Evolutionary conservation across 2,888 invertebrate species (phyloP).

Genomic region (Hyposoter dolosus): DNA sequence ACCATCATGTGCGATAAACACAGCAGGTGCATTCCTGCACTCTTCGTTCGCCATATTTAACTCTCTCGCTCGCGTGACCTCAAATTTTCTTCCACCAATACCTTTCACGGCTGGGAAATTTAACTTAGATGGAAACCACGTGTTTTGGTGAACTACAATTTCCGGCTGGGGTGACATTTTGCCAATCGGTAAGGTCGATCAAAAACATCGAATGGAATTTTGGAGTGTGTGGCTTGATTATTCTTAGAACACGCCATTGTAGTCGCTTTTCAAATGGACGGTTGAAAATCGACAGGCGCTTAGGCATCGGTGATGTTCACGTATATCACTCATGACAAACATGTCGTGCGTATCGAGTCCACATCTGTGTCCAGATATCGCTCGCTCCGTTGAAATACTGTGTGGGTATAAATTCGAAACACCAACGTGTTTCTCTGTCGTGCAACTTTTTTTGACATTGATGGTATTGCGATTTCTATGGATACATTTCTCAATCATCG

Average conservation of each 20-base stretch:
- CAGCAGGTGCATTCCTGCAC: conserved; percentile 28
- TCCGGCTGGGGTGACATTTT: conserved; percentile 1
- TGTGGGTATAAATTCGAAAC: conserved; percentile 38
- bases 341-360: conserved; percentile 26
- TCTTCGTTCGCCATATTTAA: conserved; percentile 17
- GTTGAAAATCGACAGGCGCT: conserved; percentile 19
- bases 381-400: conserved; percentile 14
- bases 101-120: conserved; percentile 21
- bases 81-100: conserved; percentile 40
- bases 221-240: background rate
- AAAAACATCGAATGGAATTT: background rate
- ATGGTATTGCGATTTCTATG: conserved; percentile 1
- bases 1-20: conserved; percentile 11
- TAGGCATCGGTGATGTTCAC: background rate
- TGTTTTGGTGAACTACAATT: conserved; percentile 1
- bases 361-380: conserved; percentile 42
- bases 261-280: conserved; percentile 9
- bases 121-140: background rate
- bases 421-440: conserved; percentile 1
- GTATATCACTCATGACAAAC: conserved; percentile 45
- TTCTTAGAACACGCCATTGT: background rate
- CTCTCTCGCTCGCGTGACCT: conserved; percentile 20
- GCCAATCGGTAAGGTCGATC: background rate
- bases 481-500: background rate
- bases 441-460: conserved; percentile 23